phyloP scores from a whole-genome alignment of 2,113 vertebrate genomes.

The Rattus rattus region DNA sequence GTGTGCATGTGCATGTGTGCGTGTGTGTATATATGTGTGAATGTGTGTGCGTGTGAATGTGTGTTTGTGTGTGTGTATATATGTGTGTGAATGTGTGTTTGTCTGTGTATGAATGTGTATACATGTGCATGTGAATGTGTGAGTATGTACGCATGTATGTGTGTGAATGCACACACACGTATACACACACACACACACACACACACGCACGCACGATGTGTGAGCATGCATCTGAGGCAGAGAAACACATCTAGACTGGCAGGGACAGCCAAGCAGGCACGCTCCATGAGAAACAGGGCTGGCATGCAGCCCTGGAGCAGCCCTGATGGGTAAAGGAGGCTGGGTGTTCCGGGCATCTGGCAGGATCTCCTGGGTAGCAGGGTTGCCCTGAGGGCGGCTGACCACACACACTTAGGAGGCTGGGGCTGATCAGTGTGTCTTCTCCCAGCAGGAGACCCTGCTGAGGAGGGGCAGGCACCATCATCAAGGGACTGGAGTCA shows the following conservation, averaged over 20 bases:
- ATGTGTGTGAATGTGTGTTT: no score
- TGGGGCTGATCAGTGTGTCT: not conserved
- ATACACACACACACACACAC: no score
- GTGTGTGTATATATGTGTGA: no score
- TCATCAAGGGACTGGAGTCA: not conserved
- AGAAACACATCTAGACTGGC: not conserved
- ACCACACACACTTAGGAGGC: constrained; percentile 53
- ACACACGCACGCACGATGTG: no score
- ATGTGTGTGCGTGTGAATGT: no score
- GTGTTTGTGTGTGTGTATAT: no score
- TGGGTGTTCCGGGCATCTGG: not conserved
- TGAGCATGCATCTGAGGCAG: not conserved
- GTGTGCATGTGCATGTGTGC: no score
- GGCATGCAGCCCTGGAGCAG: not conserved
- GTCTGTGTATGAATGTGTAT: no score
- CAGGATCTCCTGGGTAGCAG: not conserved
- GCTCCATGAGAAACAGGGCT: not conserved
- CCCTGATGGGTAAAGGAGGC: not conserved
- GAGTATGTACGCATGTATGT: no score
- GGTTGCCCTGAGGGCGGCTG: not conserved
- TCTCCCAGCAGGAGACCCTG: not conserved
- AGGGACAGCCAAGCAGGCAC: not conserved
- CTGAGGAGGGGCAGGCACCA: not conserved
- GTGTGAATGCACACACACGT: no score
- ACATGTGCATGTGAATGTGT: no score